Evolutionary conservation across 2,113 vertebrate species (phyloP), one percentile per base, ranked within the genome.

Genomic region (Hemiprocne comata): DNA sequence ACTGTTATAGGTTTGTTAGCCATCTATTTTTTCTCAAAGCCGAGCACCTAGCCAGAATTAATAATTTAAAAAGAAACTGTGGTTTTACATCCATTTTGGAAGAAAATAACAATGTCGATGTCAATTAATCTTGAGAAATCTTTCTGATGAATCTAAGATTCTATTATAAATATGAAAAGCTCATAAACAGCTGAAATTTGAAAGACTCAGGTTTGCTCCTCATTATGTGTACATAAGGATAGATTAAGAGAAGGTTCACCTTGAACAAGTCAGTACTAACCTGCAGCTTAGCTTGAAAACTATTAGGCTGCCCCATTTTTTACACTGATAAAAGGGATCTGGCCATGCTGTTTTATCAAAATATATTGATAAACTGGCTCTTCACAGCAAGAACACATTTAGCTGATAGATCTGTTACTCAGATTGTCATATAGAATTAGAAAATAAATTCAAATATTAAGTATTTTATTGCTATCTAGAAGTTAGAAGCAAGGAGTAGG

Each of bases 361-460:
- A 89, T 87, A 78, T 34, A 70, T 87, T 94, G 80, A 82, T 87
- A 79, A 87, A 96, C 77, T 79, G 74, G 34, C 70, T 89, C 70
- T 93, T 94, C 85, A 87, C 74, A 91, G 81, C 85, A 87, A 78
- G 90, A 95, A 69, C 73, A 69, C 17, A 75, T 91, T 89, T 85
- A 87, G 82, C 33, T 96, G 90, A 65, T 93, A 78, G 50, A 69
- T 81, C 69, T 89, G 65, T 80, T 95, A 77, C 84, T 91, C 86
- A 80, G 64, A 76, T 94, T 94, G 84, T 93, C 33, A 6, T 57
- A 64, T 0, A 96, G 87, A 93, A 84, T 95, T 94, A 94, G 33
- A 21, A 93, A 94, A 96, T 87, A 44, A 87, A 55, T 93, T 93
- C 15, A 91, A 91, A 95, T 87, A 93, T 69, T 72, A 87, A 91